phyloP scores from a whole-genome alignment of 2,888 invertebrate genomes.

The Apotomis betuletana region DNA sequence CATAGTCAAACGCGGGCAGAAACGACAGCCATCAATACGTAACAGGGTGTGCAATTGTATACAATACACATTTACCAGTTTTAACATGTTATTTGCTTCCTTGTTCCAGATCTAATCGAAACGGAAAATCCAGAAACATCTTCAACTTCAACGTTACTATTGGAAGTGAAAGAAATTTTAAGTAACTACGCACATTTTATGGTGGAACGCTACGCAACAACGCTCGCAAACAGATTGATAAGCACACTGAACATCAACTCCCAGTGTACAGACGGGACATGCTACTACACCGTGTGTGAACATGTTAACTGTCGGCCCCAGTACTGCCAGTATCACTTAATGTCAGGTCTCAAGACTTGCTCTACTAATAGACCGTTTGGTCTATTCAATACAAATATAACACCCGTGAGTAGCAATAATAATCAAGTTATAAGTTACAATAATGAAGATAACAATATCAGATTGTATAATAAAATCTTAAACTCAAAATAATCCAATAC shows the following conservation, averaged over 20 bases:
- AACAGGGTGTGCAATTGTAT: neutral
- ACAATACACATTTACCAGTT: neutral
- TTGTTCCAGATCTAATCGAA: conserved; percentile 51
- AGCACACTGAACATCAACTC: conserved; percentile 56
- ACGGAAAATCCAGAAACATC: conserved; percentile 40
- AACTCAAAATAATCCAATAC: neutral
- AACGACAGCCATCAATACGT: no score
- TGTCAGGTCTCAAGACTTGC: conserved; percentile 57
- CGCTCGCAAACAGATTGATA: conserved; percentile 59
- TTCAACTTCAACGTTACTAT: conserved; percentile 44
- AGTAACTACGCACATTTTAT: conserved; percentile 53
- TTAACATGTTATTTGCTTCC: neutral
- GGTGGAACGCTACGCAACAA: conserved; percentile 57
- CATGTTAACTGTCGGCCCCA: conserved; percentile 51
- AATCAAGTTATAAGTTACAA: conserved; percentile 45
- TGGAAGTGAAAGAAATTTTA: conserved; percentile 50
- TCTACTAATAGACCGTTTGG: conserved; percentile 46
- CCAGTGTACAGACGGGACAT: conserved; percentile 60
- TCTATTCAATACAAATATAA: conserved; percentile 44
- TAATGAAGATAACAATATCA: conserved; percentile 54
- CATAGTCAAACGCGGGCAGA: no score
- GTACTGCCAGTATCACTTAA: conserved; percentile 61
- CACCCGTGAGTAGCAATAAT: conserved; percentile 36
- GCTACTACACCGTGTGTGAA: conserved; percentile 61
- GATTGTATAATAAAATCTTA: conserved; percentile 53